Evolutionary conservation across 92 coral and sea anemone species (phyloP).

Genomic region (Siderastrea siderea): DNA sequence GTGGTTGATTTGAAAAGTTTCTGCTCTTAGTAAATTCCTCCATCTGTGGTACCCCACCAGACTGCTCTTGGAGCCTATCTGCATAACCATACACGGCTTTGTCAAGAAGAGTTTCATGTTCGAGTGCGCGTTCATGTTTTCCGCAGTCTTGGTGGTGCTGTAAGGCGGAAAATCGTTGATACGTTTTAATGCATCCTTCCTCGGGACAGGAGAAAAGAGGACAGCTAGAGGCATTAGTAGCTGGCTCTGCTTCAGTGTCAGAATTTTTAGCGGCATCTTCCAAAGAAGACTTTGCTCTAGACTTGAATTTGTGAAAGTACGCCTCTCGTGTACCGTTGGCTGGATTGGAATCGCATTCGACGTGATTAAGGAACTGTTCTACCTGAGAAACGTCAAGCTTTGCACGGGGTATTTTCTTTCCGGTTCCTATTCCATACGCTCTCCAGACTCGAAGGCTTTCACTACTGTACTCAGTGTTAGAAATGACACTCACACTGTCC

Average conservation of each 20-base stretch:
- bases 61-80: no score
- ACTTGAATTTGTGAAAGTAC: conserved; percentile 37
- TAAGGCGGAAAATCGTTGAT: conserved; percentile 70
- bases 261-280: conserved; percentile 32
- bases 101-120: no score
- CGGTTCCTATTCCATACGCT: conserved; percentile 76
- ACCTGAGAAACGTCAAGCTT: background rate
- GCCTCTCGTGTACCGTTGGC: background rate
- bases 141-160: no score
- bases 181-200: conserved; percentile 76
- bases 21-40: conserved; percentile 13
- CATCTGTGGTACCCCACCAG: conserved; percentile 39
- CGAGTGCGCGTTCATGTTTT: no score
- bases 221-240: conserved; percentile 30
- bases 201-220: conserved; percentile 72
- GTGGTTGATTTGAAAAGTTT: conserved; percentile 23
- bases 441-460: conserved; percentile 72
- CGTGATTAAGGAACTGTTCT: conserved; percentile 23
- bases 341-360: conserved; percentile 12
- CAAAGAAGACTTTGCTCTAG: conserved; percentile 25
- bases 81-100: no score
- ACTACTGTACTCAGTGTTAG: conserved; percentile 55
- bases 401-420: conserved; percentile 53
- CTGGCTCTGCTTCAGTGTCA: conserved; percentile 43
- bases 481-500: conserved; percentile 58